Percentiles rank a stretch among this genome's conserved stretches.
Evolutionary conservation across 2,797 vertebrate genomes (phyloP).

Genomic region (Lophotriccus pileatus): DNA sequence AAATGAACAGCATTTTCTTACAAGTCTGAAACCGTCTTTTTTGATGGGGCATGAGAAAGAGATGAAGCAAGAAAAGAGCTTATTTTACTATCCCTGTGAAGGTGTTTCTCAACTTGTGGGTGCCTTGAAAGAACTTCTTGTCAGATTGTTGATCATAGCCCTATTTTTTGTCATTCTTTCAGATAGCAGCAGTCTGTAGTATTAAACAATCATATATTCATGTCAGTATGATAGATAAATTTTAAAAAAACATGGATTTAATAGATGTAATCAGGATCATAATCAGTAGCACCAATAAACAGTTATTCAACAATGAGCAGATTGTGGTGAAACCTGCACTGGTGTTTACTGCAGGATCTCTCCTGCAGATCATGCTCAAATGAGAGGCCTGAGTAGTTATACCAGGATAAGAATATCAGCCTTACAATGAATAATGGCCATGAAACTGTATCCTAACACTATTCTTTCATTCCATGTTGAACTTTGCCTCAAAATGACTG

Average conservation of each 20-base stretch:
- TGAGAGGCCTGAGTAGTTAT: neutral
- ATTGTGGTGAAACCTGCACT: neutral
- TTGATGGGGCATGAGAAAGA: neutral
- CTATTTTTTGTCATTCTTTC: neutral
- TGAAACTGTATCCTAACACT: too few species aligned
- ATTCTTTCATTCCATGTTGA: too few species aligned
- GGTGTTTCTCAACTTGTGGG: neutral
- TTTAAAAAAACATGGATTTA: neutral
- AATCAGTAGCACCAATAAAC: neutral
- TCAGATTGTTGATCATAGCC: neutral
- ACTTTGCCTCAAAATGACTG: too few species aligned
- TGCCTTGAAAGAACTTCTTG: neutral
- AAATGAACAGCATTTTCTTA: neutral
- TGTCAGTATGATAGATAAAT: neutral
- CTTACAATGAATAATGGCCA: too few species aligned
- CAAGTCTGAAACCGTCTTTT: neutral
- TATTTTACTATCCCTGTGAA: neutral
- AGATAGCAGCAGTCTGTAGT: neutral
- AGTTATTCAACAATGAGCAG: neutral
- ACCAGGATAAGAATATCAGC: neutral
- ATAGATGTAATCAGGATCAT: neutral
- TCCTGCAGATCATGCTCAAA: neutral
- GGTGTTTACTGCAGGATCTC: neutral
- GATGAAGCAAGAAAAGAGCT: neutral
- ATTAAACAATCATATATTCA: neutral